phyloP scores from a whole-genome alignment of 2,797 vertebrate species.

The Hippoglossus hippoglossus region DNA sequence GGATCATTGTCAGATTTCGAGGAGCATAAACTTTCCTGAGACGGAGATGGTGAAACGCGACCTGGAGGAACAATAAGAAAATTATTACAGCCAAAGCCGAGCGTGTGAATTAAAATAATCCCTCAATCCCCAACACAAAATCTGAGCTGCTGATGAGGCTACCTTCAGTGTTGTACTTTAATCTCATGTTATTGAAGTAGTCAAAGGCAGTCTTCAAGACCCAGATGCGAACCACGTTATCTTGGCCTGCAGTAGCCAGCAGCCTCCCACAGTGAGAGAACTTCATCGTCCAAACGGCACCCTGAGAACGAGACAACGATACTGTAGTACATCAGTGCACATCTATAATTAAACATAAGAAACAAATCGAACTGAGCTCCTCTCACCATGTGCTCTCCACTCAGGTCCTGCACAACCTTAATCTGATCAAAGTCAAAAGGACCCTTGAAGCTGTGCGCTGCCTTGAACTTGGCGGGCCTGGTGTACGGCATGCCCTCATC shows the following conservation, averaged over 20 bases:
- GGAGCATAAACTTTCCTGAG: slow-evolving; percentile 98
- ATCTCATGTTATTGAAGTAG: slow-evolving; percentile 99
- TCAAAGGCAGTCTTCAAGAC: slow-evolving; percentile 97
- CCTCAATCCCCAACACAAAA: neutral
- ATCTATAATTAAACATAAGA: neutral
- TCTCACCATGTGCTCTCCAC: slow-evolving; percentile 96
- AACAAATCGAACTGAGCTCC: neutral
- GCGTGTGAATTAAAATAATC: neutral
- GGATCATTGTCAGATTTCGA: slow-evolving; percentile 97
- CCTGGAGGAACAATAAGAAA: slow-evolving; percentile 77
- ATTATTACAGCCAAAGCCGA: neutral
- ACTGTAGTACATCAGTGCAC: neutral
- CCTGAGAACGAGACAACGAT: slow-evolving; percentile 75
- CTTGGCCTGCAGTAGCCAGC: slow-evolving; percentile 95
- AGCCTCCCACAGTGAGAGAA: slow-evolving; percentile 98
- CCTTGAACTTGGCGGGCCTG: slow-evolving; percentile 96
- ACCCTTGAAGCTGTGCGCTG: slow-evolving; percentile 97
- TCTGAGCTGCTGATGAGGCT: neutral
- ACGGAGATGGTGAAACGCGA: slow-evolving; percentile 97
- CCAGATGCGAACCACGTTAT: slow-evolving; percentile 98
- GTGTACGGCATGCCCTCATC: slow-evolving; percentile 99
- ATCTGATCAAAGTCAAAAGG: slow-evolving; percentile 99
- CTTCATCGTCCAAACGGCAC: slow-evolving; percentile 99
- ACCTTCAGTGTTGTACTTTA: slow-evolving; percentile 98
- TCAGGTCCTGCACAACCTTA: slow-evolving; percentile 97